A percentile compares a stretch with the other conserved stretches of the same genome.
Evolutionary conservation across 2,113 vertebrate species (phyloP).

Genomic region (Noturus placidus): DNA sequence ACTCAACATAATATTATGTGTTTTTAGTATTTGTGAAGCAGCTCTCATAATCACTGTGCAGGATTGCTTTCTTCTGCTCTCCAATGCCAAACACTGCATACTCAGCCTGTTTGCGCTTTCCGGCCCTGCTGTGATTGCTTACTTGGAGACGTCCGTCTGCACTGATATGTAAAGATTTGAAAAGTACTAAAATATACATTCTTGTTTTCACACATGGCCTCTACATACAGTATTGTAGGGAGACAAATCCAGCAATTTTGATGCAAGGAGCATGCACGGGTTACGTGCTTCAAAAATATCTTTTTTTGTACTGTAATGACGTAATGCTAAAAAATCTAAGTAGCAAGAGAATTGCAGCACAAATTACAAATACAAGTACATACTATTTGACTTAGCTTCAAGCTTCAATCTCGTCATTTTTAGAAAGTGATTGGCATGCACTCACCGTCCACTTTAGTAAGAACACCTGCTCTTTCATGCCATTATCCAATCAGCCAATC

Average conservation of each 20-base stretch:
- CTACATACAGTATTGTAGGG: neutral
- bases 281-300: neutral
- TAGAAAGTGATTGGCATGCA: neutral
- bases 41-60: neutral
- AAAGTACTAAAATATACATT: slow-evolving; percentile 9
- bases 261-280: neutral
- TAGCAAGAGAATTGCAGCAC: neutral
- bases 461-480: neutral
- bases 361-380: neutral
- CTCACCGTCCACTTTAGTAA: neutral
- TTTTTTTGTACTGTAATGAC: neutral
- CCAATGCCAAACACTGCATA: neutral
- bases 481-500: neutral
- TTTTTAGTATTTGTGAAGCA: neutral
- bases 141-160: slow-evolving; percentile 2
- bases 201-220: neutral
- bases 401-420: neutral
- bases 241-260: neutral
- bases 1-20: neutral
- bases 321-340: neutral
- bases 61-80: neutral
- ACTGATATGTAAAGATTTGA: slow-evolving; percentile 10
- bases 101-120: neutral
- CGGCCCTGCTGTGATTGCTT: neutral
- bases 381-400: neutral